Evolutionary conservation across 2,888 invertebrate genomes (phyloP), one percentile per base, ranked within the genome.

Genomic region (Drosophila limbata): DNA sequence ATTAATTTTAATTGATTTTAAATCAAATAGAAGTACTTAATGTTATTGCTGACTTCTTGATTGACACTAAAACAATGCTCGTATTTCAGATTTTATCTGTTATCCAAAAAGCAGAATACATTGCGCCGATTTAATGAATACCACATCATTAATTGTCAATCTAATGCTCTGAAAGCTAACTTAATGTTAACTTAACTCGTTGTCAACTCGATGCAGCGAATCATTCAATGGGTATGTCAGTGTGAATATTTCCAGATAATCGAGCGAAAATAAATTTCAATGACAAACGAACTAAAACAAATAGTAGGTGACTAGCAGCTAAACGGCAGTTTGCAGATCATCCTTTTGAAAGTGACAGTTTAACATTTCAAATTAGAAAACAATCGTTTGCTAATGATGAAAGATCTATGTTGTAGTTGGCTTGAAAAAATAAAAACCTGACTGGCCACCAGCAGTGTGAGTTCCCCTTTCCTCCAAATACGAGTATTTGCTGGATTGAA

Each of bases 301-400:
- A 67, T 61, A 35, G 5, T 61, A 35, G 5, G 13, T 52, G 21
- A 31, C 39, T 17, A 39, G 45, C 33, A 39, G 28, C 28, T 19
- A 37, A 72, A 53, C 56, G 19, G 35, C 40, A 37, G 31, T 53
- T 37, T 15, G 13, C 28, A 35, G 37, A 52, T 52, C 62, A 48
- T 19, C 53, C 56, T 55, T 71, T 66, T 57, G 65, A 69, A 70
- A 77, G 65, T 73, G 72, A 42, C 72, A 70, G 53, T 67, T 74
- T 42, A 48, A 56, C 71, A 70, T 73, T 69, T 69, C 50, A 64
- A 74, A 63, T 57, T 55, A 61, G 62, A 64, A 67, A 66, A 83
- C 85, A 79, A 83, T 82, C 73, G 87, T 70, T 52, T 63, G 68
- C 73, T 84, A 83, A 83, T 70, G 84, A 87, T 73, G 56, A 47